Evolutionary conservation across 2,113 vertebrate genomes (phyloP).

Genomic region (Addax nasomaculatus): DNA sequence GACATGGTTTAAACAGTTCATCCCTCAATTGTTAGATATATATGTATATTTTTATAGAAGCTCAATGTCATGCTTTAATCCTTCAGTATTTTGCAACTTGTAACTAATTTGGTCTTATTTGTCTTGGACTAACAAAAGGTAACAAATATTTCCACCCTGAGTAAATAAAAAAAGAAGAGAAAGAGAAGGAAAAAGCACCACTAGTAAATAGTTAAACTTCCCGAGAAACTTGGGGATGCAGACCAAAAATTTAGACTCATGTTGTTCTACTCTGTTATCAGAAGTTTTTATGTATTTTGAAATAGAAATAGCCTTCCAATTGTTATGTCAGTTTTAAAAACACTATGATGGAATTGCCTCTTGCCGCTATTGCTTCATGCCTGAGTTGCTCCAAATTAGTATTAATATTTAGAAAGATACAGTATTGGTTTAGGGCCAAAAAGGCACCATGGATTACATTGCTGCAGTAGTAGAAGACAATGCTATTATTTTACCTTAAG

Average conservation of each 20-base stretch:
- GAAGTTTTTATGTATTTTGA: constrained; percentile 27
- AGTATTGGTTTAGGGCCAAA: not conserved
- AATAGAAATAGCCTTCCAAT: not conserved
- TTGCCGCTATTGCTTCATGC: not conserved
- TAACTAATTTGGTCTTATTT: not conserved
- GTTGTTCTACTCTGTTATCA: not conserved
- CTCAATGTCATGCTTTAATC: not conserved
- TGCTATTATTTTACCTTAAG: not conserved
- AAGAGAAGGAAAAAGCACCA: not conserved
- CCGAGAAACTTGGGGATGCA: not conserved
- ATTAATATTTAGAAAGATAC: constrained; percentile 27
- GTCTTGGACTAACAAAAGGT: not conserved
- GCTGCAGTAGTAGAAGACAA: not conserved
- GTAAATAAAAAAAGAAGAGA: not conserved
- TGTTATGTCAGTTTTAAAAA: not conserved
- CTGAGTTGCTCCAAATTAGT: constrained; percentile 17
- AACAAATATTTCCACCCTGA: not conserved
- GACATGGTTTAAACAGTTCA: not conserved
- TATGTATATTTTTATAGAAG: not conserved
- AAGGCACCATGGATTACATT: not conserved
- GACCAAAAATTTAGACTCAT: not conserved
- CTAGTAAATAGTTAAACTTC: not conserved
- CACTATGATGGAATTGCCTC: not conserved
- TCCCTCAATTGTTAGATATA: not conserved
- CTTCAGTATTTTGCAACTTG: not conserved